Conservation (phyloP, 2,113 vertebrate species). For the Corythornis madagascariensis region DNA sequence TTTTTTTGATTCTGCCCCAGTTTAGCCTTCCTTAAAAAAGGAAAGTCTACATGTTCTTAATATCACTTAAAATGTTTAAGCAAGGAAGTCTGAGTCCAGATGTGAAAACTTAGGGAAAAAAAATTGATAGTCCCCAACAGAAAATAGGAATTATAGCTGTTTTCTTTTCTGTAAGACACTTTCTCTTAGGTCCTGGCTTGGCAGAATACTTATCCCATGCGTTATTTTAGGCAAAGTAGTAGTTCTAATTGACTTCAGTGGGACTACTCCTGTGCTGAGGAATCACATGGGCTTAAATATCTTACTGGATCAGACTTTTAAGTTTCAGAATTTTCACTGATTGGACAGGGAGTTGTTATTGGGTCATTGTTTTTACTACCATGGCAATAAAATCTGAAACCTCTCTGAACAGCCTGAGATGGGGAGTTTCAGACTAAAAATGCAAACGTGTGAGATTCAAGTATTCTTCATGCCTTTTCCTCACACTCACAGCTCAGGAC, state of each 20-base stretch:
- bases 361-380: slow-evolving; percentile 33
- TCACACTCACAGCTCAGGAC: background rate
- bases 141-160: slow-evolving; percentile 33
- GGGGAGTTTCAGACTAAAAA: slow-evolving; percentile 40
- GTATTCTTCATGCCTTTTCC: slow-evolving; percentile 41
- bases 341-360: slow-evolving; percentile 6
- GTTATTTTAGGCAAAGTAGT: slow-evolving; percentile 4
- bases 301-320: slow-evolving; percentile 4
- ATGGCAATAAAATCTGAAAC: slow-evolving; percentile 50
- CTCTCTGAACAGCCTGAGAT: background rate
- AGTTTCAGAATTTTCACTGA: slow-evolving; percentile 35
- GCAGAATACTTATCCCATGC: background rate
- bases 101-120: background rate
- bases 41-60: background rate
- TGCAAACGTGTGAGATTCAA: slow-evolving; percentile 19
- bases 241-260: slow-evolving; percentile 36
- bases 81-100: background rate
- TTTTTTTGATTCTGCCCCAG: background rate
- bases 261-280: background rate
- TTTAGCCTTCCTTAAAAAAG: background rate
- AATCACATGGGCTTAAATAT: slow-evolving; percentile 15
- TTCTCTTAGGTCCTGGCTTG: background rate
- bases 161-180: slow-evolving; percentile 33
- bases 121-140: background rate
- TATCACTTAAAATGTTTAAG: background rate